A percentile compares a stretch with the other conserved stretches of the same genome.
Conservation (phyloP, 2,888 invertebrate species). For the Dicranocentrus wangi region DNA sequence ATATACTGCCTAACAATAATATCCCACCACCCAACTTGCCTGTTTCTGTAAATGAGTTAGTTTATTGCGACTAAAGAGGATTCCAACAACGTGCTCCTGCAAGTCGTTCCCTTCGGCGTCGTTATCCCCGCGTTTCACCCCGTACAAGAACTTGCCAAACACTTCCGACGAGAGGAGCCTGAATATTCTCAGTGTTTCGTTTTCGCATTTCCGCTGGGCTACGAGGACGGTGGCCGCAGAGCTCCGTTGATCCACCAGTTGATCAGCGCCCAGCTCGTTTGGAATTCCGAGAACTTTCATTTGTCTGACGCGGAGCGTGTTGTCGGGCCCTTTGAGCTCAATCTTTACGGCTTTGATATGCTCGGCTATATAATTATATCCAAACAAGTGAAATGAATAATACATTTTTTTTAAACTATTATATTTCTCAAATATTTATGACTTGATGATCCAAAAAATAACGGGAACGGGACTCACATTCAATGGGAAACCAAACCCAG, state of each 20-base stretch:
- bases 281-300: constrained; percentile 80
- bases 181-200: constrained; percentile 93
- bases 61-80: constrained; percentile 94
- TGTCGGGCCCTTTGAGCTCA: constrained; percentile 93
- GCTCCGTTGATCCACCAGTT: constrained; percentile 74
- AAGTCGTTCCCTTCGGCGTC: constrained; percentile 82
- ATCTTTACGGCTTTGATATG: constrained; percentile 80
- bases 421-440: too few relatives aligned
- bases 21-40: constrained; percentile 74
- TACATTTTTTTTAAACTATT: too few relatives aligned
- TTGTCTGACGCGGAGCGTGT: constrained; percentile 91
- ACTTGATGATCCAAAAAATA: too few relatives aligned
- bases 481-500: constrained; percentile 91
- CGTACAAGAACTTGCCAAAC: constrained; percentile 85
- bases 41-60: constrained; percentile 94
- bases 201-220: constrained; percentile 90
- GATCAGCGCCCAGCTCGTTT: constrained; percentile 77
- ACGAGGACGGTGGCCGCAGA: constrained; percentile 77
- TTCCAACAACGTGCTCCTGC: constrained; percentile 96
- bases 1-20: too few relatives aligned
- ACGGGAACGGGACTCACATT: constrained; percentile 80
- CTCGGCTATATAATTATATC: constrained; percentile 70
- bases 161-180: constrained; percentile 93
- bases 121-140: constrained; percentile 72
- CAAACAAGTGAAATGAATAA: too few relatives aligned